Evolutionary conservation across 2,888 invertebrate genomes (phyloP).

Genomic region (Drosophila prostipennis): DNA sequence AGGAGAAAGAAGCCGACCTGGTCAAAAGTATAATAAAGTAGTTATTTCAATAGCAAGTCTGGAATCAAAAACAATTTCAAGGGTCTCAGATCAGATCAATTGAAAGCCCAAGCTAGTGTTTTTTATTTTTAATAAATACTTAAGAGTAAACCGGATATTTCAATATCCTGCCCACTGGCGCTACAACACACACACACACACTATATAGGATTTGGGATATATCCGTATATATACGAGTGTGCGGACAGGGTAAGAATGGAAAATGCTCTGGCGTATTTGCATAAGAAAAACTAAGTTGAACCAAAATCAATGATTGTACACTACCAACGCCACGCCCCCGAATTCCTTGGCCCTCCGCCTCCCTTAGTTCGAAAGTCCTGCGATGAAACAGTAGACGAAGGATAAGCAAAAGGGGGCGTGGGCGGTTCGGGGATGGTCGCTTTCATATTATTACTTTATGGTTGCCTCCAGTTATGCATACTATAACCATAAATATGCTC

Average conservation of each 20-base stretch:
- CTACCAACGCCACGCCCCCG: constrained; percentile 57
- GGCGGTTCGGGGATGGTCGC: constrained; percentile 28
- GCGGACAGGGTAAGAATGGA: constrained; percentile 60
- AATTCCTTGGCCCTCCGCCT: constrained; percentile 3
- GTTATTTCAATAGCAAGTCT: neutral
- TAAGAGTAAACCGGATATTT: constrained; percentile 58
- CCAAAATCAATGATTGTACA: constrained; percentile 78
- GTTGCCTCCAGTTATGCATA: constrained; percentile 78
- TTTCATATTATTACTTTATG: constrained; percentile 78
- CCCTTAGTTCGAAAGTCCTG: constrained; percentile 32
- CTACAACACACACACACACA: constrained; percentile 16
- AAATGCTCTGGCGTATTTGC: constrained; percentile 72
- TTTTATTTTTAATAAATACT: constrained; percentile 64
- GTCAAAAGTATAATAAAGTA: constrained; percentile 9
- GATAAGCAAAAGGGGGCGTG: neutral
- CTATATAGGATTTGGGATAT: constrained; percentile 2
- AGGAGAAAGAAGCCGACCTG: neutral
- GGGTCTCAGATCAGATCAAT: constrained; percentile 36
- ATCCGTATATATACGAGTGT: neutral
- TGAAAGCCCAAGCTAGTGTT: constrained; percentile 26
- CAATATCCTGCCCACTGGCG: constrained; percentile 57
- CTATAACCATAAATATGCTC: constrained; percentile 78
- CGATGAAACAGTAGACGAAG: constrained; percentile 59
- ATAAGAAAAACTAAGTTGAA: constrained; percentile 76
- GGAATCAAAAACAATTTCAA: constrained; percentile 39